phyloP scores from a whole-genome alignment of 1,140 invertebrate species.

The Trichomalopsis sarcophagae region DNA sequence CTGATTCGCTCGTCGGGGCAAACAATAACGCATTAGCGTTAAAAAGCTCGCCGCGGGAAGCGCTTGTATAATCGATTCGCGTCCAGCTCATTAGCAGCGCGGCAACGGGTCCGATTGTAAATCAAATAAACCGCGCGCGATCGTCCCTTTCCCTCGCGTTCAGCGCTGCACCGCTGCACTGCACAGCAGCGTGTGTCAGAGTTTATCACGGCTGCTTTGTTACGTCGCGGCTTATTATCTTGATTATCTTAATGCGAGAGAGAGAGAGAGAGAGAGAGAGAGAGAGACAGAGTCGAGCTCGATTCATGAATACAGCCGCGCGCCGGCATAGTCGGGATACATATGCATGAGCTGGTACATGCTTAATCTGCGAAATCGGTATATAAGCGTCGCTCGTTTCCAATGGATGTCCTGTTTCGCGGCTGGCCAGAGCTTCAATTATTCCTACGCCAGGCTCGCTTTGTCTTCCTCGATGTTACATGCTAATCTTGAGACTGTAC shows the following conservation, averaged over 20 bases:
- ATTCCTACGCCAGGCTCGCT: background rate
- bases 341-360: constrained; percentile 32
- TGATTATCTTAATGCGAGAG: constrained; percentile 30
- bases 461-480: background rate
- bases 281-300: background rate
- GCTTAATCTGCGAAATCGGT: constrained; percentile 31
- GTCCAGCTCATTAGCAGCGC: background rate
- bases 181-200: background rate
- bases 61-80: background rate
- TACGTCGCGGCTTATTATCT: constrained; percentile 43
- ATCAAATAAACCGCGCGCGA: constrained; percentile 24
- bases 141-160: background rate
- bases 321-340: background rate
- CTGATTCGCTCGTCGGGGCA: no score
- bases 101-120: background rate
- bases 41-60: background rate
- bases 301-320: constrained; percentile 29
- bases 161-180: no score
- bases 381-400: background rate
- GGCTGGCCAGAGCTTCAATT: constrained; percentile 21
- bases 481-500: constrained; percentile 1
- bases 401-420: background rate
- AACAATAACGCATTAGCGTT: background rate
- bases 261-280: no score
- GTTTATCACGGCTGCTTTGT: constrained; percentile 29